Conservation (phyloP, 2,113 vertebrate genomes). For the Accipiter cooperii region DNA sequence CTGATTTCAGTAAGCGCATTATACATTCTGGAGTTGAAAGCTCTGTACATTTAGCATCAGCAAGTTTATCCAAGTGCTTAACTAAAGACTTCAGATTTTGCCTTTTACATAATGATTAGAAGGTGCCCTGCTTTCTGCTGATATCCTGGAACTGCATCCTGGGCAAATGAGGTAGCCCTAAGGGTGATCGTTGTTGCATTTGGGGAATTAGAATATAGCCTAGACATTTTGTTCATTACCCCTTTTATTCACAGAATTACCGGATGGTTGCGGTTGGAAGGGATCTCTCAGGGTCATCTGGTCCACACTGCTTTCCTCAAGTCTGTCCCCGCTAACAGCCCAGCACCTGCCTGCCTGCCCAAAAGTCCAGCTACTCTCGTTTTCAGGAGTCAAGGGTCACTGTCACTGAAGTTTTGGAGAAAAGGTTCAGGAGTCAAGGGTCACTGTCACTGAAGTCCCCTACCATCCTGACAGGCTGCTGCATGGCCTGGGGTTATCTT, state of each 20-base stretch:
- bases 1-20: neutral
- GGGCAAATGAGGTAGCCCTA: neutral
- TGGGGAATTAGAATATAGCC: neutral
- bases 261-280: neutral
- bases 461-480: neutral
- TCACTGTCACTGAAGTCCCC: neutral
- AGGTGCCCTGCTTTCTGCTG: neutral
- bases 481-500: neutral
- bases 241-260: neutral
- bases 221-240: neutral
- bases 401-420: neutral
- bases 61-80: neutral
- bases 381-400: neutral
- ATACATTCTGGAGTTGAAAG: neutral
- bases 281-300: neutral
- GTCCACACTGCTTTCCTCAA: neutral
- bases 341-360: no score
- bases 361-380: neutral
- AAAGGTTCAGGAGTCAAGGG: neutral
- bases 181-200: fast-evolving
- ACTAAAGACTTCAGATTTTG: neutral
- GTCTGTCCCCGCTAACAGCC: neutral
- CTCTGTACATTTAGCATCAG: neutral
- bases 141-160: neutral
- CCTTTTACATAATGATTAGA: neutral